Percentiles rank a stretch among this genome's conserved stretches.
Evolutionary conservation across 2,797 vertebrate species (phyloP).

Genomic region (Epinephelus malabaricus): DNA sequence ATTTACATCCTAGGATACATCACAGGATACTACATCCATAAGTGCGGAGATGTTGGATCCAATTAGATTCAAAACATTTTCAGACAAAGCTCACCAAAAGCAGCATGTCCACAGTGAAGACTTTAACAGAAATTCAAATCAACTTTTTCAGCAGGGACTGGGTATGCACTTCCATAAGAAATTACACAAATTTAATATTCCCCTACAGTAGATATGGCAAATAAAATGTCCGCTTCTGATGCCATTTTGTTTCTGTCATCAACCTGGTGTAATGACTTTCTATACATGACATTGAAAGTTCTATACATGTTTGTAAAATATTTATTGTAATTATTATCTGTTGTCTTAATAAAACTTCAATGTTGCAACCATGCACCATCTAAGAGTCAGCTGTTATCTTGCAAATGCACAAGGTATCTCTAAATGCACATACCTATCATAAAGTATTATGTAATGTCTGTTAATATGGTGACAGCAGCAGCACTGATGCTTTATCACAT

Average conservation of each 20-base stretch:
- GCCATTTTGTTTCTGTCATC: not conserved
- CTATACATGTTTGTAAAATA: not conserved
- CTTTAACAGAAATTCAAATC: not conserved
- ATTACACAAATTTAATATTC: not conserved
- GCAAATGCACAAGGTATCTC: not conserved
- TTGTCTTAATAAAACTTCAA: not conserved
- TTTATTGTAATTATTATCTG: not conserved
- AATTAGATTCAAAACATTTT: not conserved
- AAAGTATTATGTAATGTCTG: too few species aligned
- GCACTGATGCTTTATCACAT: too few species aligned
- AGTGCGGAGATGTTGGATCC: slow-evolving; percentile 65
- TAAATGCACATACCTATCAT: not conserved
- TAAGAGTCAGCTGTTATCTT: not conserved
- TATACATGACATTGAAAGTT: not conserved
- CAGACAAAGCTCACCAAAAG: not conserved
- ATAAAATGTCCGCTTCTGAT: not conserved
- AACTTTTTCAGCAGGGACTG: not conserved
- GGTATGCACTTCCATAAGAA: not conserved
- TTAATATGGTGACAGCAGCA: too few species aligned
- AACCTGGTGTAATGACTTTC: not conserved
- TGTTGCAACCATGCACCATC: not conserved
- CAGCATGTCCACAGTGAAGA: not conserved
- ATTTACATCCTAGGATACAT: slow-evolving; percentile 88
- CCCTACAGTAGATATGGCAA: not conserved
- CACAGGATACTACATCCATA: slow-evolving; percentile 88